Base-by-base conservation (phyloP, 2,797 vertebrate genomes). In the Eulemur rubriventer region DNA sequence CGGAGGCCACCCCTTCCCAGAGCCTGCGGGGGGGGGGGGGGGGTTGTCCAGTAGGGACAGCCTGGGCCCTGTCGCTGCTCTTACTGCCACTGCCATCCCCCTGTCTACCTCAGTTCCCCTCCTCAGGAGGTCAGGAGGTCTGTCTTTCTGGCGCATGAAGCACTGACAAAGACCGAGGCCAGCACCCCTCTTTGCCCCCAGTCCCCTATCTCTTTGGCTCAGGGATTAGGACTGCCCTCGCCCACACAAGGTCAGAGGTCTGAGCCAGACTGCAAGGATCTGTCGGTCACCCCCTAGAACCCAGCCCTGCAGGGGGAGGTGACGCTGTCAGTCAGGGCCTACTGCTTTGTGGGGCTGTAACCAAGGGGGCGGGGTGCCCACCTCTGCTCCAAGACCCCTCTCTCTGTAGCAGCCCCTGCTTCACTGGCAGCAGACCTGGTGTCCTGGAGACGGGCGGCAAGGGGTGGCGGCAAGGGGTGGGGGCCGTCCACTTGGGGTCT, bases 181-280 rank as follows among this genome's bases (percentile, higher is more conserved):
- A 13, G 61, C 63, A 72, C 50, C 28, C 80, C 65, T n/a, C 41
- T 63, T 67, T 24, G 24, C 16, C 69, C 87, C 50, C 55, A 35
- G 4, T 43, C 72, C 67, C 89, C 6, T 92, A 94, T 95, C 93
- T 95, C 89, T 96, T 84, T 48, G 55, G 93, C 55, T 93, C 69
- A 50, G 83, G 90, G 89, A 93, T 97, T 88, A 95, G 89, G 91
- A 48, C 91, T 30, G 48, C 67, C 7, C 70, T 41, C 63, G 87
- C 91, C 86, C 91, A 94, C 30, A 24, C 20, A n/a, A 97, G 98
- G 98, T 98, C 98, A 98, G 96, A 98, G 98, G 98, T 98, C 97
- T 97, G 95, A 95, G 79, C 57, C 93, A 89, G 97, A 92, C 95
- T 85, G 28, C 35, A 6, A 84, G 95, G 70, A 59, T 84, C 94